Conservation (phyloP, 2,888 invertebrate genomes). For the Gryllus longicercus region DNA sequence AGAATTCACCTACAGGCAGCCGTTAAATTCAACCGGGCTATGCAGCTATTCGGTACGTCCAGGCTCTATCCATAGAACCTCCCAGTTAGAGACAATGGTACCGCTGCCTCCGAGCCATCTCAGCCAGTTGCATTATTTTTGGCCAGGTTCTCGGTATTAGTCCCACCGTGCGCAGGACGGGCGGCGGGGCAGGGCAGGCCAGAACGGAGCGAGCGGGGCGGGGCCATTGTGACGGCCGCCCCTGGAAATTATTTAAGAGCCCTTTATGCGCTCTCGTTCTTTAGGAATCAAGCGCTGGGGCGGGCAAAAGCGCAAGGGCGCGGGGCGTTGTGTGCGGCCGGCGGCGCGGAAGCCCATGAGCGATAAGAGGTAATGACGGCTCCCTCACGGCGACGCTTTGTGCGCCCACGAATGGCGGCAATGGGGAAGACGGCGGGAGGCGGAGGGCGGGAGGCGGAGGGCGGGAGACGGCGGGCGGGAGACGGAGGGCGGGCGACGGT, state of each 20-base stretch:
- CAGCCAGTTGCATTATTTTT: too few relatives aligned
- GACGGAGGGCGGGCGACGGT: too few relatives aligned
- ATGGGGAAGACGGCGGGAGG: not conserved
- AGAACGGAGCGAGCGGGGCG: too few relatives aligned
- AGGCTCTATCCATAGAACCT: too few relatives aligned
- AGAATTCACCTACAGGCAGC: too few relatives aligned
- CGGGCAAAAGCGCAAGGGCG: not conserved
- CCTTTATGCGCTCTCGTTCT: not conserved
- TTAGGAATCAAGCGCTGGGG: conserved; percentile 17
- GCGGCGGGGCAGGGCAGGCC: too few relatives aligned
- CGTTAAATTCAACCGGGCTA: too few relatives aligned
- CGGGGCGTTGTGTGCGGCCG: not conserved
- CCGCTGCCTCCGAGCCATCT: too few relatives aligned
- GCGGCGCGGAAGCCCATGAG: not conserved
- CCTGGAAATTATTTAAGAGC: conserved; percentile 2
- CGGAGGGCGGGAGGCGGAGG: not conserved
- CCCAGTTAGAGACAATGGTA: too few relatives aligned
- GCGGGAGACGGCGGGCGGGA: not conserved
- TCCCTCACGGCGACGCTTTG: not conserved
- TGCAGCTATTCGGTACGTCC: too few relatives aligned
- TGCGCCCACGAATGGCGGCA: not conserved
- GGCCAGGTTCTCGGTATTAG: too few relatives aligned
- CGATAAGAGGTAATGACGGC: conserved; percentile 17
- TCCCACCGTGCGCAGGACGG: too few relatives aligned
- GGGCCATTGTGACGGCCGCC: not conserved